These are phyloP conservation scores for Microdon myrmicae DNA, from an alignment of 2,888 invertebrate species.

Conservation along the genomic window DNA sequence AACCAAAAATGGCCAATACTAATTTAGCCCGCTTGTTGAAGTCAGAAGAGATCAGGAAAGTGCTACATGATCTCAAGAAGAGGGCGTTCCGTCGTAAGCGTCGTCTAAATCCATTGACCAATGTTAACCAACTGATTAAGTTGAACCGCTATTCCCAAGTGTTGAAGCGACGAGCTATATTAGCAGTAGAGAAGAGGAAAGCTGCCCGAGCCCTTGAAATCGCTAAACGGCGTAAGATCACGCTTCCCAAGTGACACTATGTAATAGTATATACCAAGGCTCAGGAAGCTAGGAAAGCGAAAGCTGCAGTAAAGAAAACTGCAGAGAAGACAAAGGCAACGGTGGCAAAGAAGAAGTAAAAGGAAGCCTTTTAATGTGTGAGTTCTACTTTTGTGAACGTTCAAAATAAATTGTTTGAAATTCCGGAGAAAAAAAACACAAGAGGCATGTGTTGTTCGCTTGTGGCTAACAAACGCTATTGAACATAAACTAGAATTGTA, in stretches of 20 bases:
- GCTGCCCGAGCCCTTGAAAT: conserved; percentile 71
- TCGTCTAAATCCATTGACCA: conserved; percentile 95
- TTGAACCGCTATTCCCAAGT: conserved; percentile 97
- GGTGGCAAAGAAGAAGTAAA: conserved; percentile 57
- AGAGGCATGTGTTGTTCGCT: no score
- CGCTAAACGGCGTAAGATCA: conserved; percentile 76
- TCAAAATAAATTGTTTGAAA: no score
- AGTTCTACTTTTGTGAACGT: no score
- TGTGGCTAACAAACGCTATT: no score
- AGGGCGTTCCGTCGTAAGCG: conserved; percentile 81
- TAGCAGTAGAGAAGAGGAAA: conserved; percentile 75
- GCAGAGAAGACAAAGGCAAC: conserved; percentile 64
- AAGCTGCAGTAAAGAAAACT: conserved; percentile 59
- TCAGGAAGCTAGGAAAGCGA: conserved; percentile 62
- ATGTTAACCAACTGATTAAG: conserved; percentile 85
- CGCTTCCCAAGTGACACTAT: conserved; percentile 65
- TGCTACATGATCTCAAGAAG: conserved; percentile 85
- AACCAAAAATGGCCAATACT: conserved; percentile 97
- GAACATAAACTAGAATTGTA: no score
- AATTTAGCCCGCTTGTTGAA: conserved; percentile 92
- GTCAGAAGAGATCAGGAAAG: conserved; percentile 95
- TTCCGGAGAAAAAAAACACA: no score
- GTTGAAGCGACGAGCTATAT: conserved; percentile 83
- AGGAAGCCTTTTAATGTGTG: no score
- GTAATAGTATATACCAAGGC: conserved; percentile 63